Evolutionary conservation across 1,140 invertebrate genomes (phyloP).

Genomic region (Drosophila sechellia): DNA sequence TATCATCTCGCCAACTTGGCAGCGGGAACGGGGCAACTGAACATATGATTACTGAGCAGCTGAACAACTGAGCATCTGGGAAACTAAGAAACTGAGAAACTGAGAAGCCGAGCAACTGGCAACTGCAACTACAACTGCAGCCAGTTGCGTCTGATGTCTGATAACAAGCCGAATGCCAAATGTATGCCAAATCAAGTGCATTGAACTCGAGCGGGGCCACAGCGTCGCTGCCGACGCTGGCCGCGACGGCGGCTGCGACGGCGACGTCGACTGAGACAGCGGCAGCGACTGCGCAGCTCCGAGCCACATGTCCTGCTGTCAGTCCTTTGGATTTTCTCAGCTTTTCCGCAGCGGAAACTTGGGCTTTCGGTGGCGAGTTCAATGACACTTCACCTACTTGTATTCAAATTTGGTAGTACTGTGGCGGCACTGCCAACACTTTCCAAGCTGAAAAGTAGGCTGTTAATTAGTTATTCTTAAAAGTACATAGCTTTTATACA

Average conservation of each 20-base stretch:
- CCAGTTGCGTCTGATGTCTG: constrained; percentile 45
- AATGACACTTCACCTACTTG: constrained; percentile 82
- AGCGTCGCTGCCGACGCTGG: constrained; percentile 4
- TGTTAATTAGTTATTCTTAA: too few species aligned
- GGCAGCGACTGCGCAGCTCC: constrained; percentile 5
- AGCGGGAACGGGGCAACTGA: constrained; percentile 2
- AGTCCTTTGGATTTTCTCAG: constrained; percentile 5
- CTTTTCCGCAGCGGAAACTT: background rate
- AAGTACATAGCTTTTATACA: too few species aligned
- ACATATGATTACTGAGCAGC: background rate
- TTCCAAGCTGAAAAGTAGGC: background rate
- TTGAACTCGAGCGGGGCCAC: constrained; percentile 60
- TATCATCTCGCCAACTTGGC: background rate
- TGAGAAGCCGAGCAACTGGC: constrained; percentile 12
- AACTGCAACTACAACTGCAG: constrained; percentile 33
- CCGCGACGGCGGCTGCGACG: background rate
- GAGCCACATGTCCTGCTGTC: constrained; percentile 15
- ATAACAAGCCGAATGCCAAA: constrained; percentile 57
- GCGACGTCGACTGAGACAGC: background rate
- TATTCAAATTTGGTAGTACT: constrained; percentile 51
- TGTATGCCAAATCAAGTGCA: constrained; percentile 77
- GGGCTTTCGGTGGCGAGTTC: constrained; percentile 64
- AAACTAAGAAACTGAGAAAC: background rate
- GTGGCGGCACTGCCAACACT: background rate
- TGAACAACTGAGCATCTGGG: constrained; percentile 1